A percentile compares a stretch with the other conserved stretches of the same genome.
These are phyloP conservation scores for Philotrypesis tridentata DNA, from an alignment of 1,140 invertebrate genomes.

Conservation along the genomic window DNA sequence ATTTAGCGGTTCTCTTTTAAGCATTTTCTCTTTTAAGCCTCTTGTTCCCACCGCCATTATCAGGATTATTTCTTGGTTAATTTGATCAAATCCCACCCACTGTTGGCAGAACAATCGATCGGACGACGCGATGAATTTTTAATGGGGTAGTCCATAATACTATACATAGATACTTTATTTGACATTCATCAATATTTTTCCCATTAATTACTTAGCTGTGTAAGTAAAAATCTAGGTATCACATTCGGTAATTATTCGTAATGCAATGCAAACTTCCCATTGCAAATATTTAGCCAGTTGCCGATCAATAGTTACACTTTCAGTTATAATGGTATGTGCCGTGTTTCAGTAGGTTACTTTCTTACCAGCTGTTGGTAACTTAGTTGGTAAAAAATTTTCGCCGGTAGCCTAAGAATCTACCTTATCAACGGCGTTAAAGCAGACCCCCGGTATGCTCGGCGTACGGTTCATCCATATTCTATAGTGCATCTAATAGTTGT, in stretches of 20 bases:
- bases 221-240: background rate
- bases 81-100: background rate
- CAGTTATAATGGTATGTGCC: background rate
- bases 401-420: background rate
- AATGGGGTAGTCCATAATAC: background rate
- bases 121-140: background rate
- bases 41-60: background rate
- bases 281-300: background rate
- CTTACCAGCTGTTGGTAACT: slow-evolving; percentile 37
- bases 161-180: slow-evolving; percentile 15
- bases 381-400: background rate
- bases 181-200: background rate
- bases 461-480: background rate
- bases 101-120: slow-evolving; percentile 11
- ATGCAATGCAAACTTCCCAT: background rate
- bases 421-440: slow-evolving; percentile 16
- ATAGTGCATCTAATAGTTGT: background rate
- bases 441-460: background rate
- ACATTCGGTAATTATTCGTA: background rate
- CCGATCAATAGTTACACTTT: slow-evolving; percentile 27
- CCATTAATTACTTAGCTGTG: background rate
- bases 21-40: background rate
- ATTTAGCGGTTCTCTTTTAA: slow-evolving; percentile 4
- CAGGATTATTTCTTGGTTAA: background rate
- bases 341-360: background rate